phyloP scores from a whole-genome alignment of 2,888 invertebrate genomes.

The Hofmannophila pseudospretella region DNA sequence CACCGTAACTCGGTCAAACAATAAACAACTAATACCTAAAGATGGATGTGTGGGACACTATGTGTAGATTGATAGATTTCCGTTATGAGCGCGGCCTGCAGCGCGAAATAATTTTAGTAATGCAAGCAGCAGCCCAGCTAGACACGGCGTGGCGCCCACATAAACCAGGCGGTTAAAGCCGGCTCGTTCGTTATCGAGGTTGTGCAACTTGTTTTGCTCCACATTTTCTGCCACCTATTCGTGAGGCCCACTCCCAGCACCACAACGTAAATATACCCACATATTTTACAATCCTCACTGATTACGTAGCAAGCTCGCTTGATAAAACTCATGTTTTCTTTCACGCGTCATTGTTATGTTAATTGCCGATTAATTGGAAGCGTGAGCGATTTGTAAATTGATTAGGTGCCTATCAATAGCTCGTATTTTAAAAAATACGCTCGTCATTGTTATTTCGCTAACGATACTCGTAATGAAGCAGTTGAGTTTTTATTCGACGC shows the following conservation, averaged over 20 bases:
- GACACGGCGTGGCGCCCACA: constrained; percentile 12
- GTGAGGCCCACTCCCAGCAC: constrained; percentile 16
- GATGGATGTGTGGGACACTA: background rate
- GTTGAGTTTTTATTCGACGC: constrained; percentile 10
- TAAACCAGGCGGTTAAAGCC: constrained; percentile 2
- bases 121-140: constrained; percentile 10
- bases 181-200: constrained; percentile 12
- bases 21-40: constrained; percentile 7
- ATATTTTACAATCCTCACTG: constrained; percentile 7
- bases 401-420: too few relatives aligned
- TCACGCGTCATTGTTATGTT: constrained; percentile 2
- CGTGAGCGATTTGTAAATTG: constrained; percentile 4
- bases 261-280: constrained; percentile 7
- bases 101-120: constrained; percentile 10
- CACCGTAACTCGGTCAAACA: constrained; percentile 1
- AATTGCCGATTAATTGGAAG: constrained; percentile 1
- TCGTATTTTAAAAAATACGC: constrained; percentile 1
- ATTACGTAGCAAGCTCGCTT: background rate
- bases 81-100: background rate
- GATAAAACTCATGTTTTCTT: constrained; percentile 2
- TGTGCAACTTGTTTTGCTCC: constrained; percentile 27
- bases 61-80: too few relatives aligned
- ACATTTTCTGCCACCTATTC: constrained; percentile 14
- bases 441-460: constrained; percentile 3
- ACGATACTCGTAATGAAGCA: constrained; percentile 6